Evolutionary conservation across 2,797 vertebrate species (phyloP).

Genomic region (Melanotaenia maccullochi): DNA sequence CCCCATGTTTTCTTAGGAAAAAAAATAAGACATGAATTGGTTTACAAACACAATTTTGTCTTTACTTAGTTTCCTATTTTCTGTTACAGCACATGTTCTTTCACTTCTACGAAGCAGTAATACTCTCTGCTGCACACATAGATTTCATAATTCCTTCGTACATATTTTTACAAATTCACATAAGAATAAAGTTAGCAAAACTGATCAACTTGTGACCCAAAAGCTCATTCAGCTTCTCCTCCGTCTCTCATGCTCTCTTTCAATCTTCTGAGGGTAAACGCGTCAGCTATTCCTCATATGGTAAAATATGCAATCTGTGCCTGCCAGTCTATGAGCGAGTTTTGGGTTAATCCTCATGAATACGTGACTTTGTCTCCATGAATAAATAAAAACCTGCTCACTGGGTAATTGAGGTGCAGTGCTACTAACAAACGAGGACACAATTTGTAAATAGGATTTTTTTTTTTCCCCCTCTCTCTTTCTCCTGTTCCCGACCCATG

Average conservation of each 20-base stretch:
- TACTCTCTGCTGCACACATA: conserved; percentile 41
- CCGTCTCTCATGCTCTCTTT: conserved; percentile 67
- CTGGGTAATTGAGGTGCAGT: conserved; percentile 86
- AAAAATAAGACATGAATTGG: conserved; percentile 1
- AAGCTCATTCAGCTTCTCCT: conserved; percentile 73
- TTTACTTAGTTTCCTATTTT: conserved; percentile 32
- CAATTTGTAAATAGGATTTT: conserved; percentile 83
- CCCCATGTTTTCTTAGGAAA: conserved; percentile 14
- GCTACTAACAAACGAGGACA: conserved; percentile 86
- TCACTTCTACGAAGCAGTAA: conserved; percentile 25
- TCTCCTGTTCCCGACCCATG: conserved; percentile 61
- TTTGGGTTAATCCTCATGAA: conserved; percentile 89
- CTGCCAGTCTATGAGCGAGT: conserved; percentile 84
- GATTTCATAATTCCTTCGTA: conserved; percentile 65
- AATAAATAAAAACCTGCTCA: conserved; percentile 88
- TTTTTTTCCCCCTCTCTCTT: conserved; percentile 40
- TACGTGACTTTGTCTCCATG: conserved; percentile 88
- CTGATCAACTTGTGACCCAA: conserved; percentile 78
- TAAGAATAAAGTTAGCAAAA: conserved; percentile 75
- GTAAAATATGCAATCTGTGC: conserved; percentile 87
- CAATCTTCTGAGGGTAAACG: conserved; percentile 78
- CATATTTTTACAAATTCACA: conserved; percentile 69
- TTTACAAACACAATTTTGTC: conserved; percentile 41
- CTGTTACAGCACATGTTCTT: conserved; percentile 40
- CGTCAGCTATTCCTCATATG: conserved; percentile 83